Percentiles rank a stretch among this genome's conserved stretches.
Conservation (phyloP, 1,140 invertebrate species). For the Euura saliciscinereae region DNA sequence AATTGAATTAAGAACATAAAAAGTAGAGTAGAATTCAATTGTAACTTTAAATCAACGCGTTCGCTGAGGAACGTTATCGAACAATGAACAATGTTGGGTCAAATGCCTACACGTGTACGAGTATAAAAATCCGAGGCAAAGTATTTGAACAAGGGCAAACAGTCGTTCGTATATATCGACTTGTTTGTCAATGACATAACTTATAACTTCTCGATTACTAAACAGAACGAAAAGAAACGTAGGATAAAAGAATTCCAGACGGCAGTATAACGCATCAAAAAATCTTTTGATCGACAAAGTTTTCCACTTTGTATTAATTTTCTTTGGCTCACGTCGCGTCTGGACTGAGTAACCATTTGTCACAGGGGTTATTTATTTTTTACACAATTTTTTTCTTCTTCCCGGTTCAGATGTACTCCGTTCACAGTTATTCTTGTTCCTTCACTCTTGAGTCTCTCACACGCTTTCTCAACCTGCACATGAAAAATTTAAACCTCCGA, state of each 20-base stretch:
- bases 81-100: too few species aligned
- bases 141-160: neutral
- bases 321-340: neutral
- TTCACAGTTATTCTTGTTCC: neutral
- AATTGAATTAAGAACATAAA: too few species aligned
- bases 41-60: too few species aligned
- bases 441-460: too few species aligned
- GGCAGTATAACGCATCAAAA: neutral
- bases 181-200: conserved; percentile 3
- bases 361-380: neutral
- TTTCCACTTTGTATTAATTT: conserved; percentile 1
- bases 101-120: neutral
- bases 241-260: neutral
- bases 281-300: neutral
- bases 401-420: neutral
- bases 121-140: too few species aligned
- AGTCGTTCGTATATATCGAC: conserved; percentile 2
- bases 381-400: neutral
- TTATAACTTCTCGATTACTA: neutral
- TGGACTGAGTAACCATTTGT: neutral
- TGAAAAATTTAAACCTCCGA: too few species aligned
- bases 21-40: too few species aligned
- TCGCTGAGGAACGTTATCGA: too few species aligned
- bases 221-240: neutral
- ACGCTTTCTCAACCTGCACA: too few species aligned